phyloP scores from a whole-genome alignment of 2,888 invertebrate genomes.

The Trichopria drosophilae region DNA sequence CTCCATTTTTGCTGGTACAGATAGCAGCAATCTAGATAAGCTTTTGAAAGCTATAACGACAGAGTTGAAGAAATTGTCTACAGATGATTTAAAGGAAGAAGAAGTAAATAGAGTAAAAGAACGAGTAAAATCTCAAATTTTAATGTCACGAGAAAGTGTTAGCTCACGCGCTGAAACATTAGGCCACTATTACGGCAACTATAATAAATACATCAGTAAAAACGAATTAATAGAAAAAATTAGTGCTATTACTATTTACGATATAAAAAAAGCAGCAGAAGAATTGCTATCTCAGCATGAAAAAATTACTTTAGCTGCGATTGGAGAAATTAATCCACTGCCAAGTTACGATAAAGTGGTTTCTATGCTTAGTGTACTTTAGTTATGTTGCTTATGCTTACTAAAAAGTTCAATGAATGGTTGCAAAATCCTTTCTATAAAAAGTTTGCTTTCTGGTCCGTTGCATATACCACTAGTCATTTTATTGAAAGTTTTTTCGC shows the following conservation, averaged over 20 bases:
- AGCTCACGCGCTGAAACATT: slow-evolving; percentile 13
- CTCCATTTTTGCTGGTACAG: slow-evolving; percentile 10
- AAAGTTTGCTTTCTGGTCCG: slow-evolving; percentile 16
- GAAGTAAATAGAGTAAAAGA: slow-evolving; percentile 15
- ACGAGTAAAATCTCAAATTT: slow-evolving; percentile 8
- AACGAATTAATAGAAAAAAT: slow-evolving; percentile 13
- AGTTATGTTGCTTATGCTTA: slow-evolving; percentile 12
- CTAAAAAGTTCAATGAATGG: slow-evolving; percentile 12
- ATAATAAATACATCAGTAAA: slow-evolving; percentile 1
- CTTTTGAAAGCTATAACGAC: slow-evolving; percentile 7
- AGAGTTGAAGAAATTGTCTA: slow-evolving; percentile 10
- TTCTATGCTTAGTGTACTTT: slow-evolving; percentile 41
- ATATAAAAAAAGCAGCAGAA: slow-evolving; percentile 5
- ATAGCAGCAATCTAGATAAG: slow-evolving; percentile 9
- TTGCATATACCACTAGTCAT: slow-evolving; percentile 12
- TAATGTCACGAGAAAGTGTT: slow-evolving; percentile 16
- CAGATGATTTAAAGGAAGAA: slow-evolving; percentile 11
- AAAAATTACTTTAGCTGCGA: slow-evolving; percentile 11
- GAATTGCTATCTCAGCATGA: slow-evolving; percentile 8
- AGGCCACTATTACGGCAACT: slow-evolving; percentile 5
- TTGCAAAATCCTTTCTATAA: slow-evolving; percentile 15
- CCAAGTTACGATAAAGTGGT: slow-evolving; percentile 11
- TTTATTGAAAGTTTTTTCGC: slow-evolving; percentile 15
- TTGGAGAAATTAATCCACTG: slow-evolving; percentile 12
- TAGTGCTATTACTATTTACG: slow-evolving; percentile 8